Evolutionary conservation across 2,113 vertebrate species (phyloP), one percentile per base, ranked within the genome.

Genomic region (Leiothrix lutea): DNA sequence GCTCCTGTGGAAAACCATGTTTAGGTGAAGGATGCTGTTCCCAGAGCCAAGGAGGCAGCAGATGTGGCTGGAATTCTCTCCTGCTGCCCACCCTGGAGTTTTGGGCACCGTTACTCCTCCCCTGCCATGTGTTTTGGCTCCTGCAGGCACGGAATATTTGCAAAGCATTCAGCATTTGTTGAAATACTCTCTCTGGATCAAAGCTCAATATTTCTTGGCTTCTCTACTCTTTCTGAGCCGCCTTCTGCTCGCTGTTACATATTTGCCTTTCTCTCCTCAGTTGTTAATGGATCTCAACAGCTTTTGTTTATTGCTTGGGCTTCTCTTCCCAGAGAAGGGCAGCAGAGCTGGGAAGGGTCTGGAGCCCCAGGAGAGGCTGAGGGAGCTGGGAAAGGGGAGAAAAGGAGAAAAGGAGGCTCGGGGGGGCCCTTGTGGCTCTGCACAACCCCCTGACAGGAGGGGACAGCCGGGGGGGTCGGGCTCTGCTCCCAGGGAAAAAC

Each of bases 151-250:
- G 1, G 86, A 91, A 38, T 92, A n/a, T 88, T 88, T 87, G 90
- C 86, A 57, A 57, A 56, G 47, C 75, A 44, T 72, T 70, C 26
- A 5, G 36, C 86, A 29, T 93, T 92, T 79, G 77, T 36, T 80
- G 82, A 73, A 74, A 86, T 82, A 67, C 44, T 67, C 79, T 80
- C 81, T 35, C 88, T 90, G 70, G 94, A 93, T 96, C 73, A 62
- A 56, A 94, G 91, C 94, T 62, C 86, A 80, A 22, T 88, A 67
- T 93, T 96, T 96, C 94, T 97, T 86, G 92, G 87, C 80, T 93
- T 23, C 65, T 62, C 74, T 61, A 44, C 56, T 40, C 65, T 66
- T 75, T 82, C 89, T 54, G 62, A 61, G 77, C 91, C 9, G 91
- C 96, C 93, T 95, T 96, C 94, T 96, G 95, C 94, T 95, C 58